Conservation (phyloP, 2,113 vertebrate species). For the Mus musculus region GRCm39 chr15:9783501-9784000, state of each 20-base stretch:
- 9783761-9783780: too few relatives aligned
- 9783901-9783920: background rate
- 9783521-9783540: background rate
- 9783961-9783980: background rate
- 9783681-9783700: background rate
- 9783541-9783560: background rate
- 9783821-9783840: background rate
- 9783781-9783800: too few relatives aligned
- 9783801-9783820: too few relatives aligned
- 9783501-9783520: too few relatives aligned
- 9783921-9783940: background rate
- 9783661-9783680: background rate
- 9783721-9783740: background rate
- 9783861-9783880: conserved; percentile 11
- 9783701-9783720: too few relatives aligned
- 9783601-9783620: background rate
- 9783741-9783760: background rate
- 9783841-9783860: background rate
- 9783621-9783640: background rate
- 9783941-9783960: conserved; percentile 15
- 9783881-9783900: background rate
- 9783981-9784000: background rate
- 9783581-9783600: background rate
- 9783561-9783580: background rate
- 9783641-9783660: background rate